Evolutionary conservation across 2,113 vertebrate genomes (phyloP), one percentile per base, ranked within the genome.

Genomic region (Neopipo cinnamomea): DNA sequence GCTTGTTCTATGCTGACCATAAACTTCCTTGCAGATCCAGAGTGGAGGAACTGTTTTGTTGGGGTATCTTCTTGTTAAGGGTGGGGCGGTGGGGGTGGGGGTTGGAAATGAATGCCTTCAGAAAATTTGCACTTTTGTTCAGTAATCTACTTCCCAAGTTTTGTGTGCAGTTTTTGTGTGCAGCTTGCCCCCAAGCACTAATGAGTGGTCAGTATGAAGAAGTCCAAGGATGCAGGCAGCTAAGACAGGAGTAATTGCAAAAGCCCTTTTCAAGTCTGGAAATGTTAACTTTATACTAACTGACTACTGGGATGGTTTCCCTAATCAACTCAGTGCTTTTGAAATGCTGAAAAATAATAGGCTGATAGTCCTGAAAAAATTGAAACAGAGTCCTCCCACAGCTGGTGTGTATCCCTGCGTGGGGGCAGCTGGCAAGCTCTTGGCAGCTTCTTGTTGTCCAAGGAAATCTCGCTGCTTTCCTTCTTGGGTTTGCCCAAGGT

Each of bases 401-500:
- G 58, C 28, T 78, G 37, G 31, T 81, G 30, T 1, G 1, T 55
- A 8, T 63, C 15, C 33, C 7, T 61, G 17, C 0, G 5, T 3
- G 1, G 22, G 35, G 46, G 41, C 47, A 89, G 35, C 59, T 50
- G 46, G 50, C 44, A 85, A 70, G 31, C 12, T 79, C 62, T 83
- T 75, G 85, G 50, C 67, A 92, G 37, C 79, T 90, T 70, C 79
- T 80, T 5, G 3, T 59, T 85, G 42, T 93, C 78, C 79, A 66
- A 66, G 28, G 74, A 93, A 88, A 42, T 80, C 42, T 80, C 80
- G 39, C 49, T 92, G 37, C 35, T 27, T 88, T 95, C 33, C 53
- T 80, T 5, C 5, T 30, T 93, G 71, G 22, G 58, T 96, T 93
- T 84, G 56, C 70, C 44, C 39, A 81, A 96, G 95, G 94, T 96